Conservation (phyloP, 2,113 vertebrate species). For the Misgurnus mizolepis region DNA sequence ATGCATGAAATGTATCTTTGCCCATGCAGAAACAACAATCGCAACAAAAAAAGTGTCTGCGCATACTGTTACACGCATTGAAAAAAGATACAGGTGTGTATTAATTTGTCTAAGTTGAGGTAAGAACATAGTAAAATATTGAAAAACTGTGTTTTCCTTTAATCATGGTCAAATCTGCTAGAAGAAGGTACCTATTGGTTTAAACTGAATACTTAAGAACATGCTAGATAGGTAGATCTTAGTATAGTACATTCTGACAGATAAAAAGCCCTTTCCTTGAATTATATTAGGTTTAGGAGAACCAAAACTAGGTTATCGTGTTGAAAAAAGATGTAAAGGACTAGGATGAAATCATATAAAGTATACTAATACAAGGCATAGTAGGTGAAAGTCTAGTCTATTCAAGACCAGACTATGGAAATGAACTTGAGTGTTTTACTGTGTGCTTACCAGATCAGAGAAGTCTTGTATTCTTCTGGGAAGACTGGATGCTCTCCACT, state of each 20-base stretch:
- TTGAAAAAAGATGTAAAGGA: too few species aligned
- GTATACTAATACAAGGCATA: neutral
- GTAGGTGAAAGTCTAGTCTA: neutral
- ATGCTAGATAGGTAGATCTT: too few species aligned
- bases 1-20: neutral
- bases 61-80: neutral
- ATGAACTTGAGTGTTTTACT: neutral
- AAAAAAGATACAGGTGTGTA: too few species aligned
- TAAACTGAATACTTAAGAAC: too few species aligned
- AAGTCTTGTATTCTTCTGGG: slow-evolving; percentile 16
- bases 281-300: neutral
- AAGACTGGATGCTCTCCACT: slow-evolving; percentile 38
- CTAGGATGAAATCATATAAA: neutral
- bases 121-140: too few species aligned
- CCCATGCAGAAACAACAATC: neutral
- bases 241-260: too few species aligned
- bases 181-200: too few species aligned
- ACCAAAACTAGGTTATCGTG: neutral
- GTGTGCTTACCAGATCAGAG: slow-evolving; percentile 46
- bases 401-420: neutral
- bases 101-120: too few species aligned
- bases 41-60: neutral
- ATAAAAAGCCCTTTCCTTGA: too few species aligned
- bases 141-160: too few species aligned
- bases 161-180: too few species aligned